Evolutionary conservation across 2,113 vertebrate species (phyloP).

Genomic region (Alethe castanea): DNA sequence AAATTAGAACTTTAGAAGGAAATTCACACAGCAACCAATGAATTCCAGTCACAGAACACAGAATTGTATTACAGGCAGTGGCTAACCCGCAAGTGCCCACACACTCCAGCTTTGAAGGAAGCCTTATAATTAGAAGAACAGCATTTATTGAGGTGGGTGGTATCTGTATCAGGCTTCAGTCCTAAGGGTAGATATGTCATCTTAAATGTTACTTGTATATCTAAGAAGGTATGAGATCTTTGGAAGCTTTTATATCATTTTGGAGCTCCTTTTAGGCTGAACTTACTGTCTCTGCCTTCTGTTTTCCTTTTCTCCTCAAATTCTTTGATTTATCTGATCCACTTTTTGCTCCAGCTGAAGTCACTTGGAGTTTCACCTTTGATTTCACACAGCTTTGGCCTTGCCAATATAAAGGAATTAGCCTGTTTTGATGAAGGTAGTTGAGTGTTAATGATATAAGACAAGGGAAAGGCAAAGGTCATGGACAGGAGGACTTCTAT

Average conservation of each 20-base stretch:
- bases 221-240: not conserved
- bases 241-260: constrained; percentile 7
- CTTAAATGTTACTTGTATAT: not conserved
- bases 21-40: not conserved
- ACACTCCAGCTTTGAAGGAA: not conserved
- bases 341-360: not conserved
- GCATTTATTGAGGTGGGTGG: not conserved
- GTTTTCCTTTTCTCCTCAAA: not conserved
- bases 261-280: not conserved
- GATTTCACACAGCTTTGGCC: not conserved
- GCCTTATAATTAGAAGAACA: not conserved
- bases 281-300: not conserved
- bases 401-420: not conserved
- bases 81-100: not conserved
- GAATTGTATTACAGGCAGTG: not conserved
- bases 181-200: not conserved
- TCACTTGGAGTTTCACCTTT: not conserved
- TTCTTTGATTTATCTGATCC: not conserved
- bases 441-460: constrained; percentile 1
- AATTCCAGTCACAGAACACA: not conserved
- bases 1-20: not conserved
- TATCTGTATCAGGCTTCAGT: not conserved
- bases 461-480: not conserved
- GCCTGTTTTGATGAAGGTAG: not conserved
- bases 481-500: not conserved